Base-by-base conservation (phyloP, 2,888 invertebrate genomes). In the Lepidochrysops patricia region DNA sequence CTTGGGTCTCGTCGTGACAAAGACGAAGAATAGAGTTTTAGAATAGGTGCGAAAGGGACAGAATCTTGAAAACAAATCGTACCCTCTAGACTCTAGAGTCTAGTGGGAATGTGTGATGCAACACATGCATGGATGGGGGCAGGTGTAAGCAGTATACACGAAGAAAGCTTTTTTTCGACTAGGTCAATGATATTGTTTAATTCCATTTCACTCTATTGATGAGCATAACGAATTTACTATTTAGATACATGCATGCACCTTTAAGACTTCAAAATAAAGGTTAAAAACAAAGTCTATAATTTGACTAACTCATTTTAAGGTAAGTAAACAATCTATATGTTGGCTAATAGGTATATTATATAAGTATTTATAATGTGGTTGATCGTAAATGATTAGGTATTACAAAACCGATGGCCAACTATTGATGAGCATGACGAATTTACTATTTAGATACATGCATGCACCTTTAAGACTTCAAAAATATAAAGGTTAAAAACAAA, bases 81-180 rank as follows among this genome's bases (percentile, higher is more conserved):
- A 82, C 83, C 82, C 80, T 74, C 73, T 68, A n/a, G n/a, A n/a
- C n/a, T n/a, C n/a, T n/a, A n/a, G n/a, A n/a, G n/a, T n/a, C n/a
- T n/a, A 75, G 76, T 78, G 80, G 72, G 75, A 78, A 80, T 61
- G 57, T 76, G 79, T 82, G 80, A 80, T 77, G 81, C 82, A 86
- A 84, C 76, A 72, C 75, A 76, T 65, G 71, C 73, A 72, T n/a
- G 19, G 15, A 12, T 12, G 76, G 74, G 75, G 75, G 78, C 87
- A 88, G 88, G 87, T 87, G 88, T 82, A 81, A 68, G 76, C 70
- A 70, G 72, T 70, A 75, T 69, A 76, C 73, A 84, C 78, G 82
- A 84, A 82, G 79, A 79, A 79, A 77, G 74, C 67, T 64, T 64
- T 71, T 77, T 75, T 61, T 80, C 69, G 80, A 75, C 82, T 82